Base-by-base conservation (phyloP, 1,140 invertebrate genomes). In the Caenorhabditis inopinata region DNA sequence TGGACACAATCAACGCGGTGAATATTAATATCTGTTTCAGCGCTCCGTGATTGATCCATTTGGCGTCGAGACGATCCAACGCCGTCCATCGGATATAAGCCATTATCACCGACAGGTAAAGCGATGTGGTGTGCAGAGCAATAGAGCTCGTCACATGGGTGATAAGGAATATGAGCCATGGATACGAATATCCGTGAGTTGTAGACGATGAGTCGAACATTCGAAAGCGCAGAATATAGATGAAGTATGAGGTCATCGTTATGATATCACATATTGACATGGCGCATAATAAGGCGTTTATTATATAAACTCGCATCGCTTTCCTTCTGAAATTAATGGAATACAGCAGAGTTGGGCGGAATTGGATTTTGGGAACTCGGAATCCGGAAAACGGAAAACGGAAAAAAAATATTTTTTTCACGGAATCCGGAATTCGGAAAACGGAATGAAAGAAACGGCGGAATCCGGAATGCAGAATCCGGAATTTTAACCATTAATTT, bases 301-400 rank as follows among this genome's bases (percentile, higher is more conserved):
- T 82, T 42, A 74, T 62, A 68, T 82, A 82, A 16, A 79, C 77
- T 46, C 80, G 29, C 83, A 83, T 83, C 18, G 51, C 47, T 18
- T 48, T 51, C 3, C 93, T 90, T 18, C 74, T 81, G 49, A 81
- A 79, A 79, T n/a, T n/a, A n/a, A n/a, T n/a, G n/a, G n/a, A n/a
- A 27, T 21, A n/a, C 25, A 11, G 29, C 6, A 47, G 11, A 32
- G 29, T 77, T 23, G n/a, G 14, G 29, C n/a, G n/a, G n/a, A n/a
- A n/a, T n/a, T n/a, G n/a, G n/a, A n/a, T n/a, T n/a, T n/a, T n/a
- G n/a, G n/a, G n/a, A n/a, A n/a, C n/a, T n/a, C n/a, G n/a, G n/a
- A n/a, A n/a, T n/a, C n/a, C n/a, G n/a, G n/a, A n/a, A n/a, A n/a
- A n/a, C n/a, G n/a, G n/a, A n/a, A n/a, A n/a, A n/a, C n/a, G n/a